Evolutionary conservation across 2,113 vertebrate genomes (phyloP).

Genomic region (Elaphurus davidianus): DNA sequence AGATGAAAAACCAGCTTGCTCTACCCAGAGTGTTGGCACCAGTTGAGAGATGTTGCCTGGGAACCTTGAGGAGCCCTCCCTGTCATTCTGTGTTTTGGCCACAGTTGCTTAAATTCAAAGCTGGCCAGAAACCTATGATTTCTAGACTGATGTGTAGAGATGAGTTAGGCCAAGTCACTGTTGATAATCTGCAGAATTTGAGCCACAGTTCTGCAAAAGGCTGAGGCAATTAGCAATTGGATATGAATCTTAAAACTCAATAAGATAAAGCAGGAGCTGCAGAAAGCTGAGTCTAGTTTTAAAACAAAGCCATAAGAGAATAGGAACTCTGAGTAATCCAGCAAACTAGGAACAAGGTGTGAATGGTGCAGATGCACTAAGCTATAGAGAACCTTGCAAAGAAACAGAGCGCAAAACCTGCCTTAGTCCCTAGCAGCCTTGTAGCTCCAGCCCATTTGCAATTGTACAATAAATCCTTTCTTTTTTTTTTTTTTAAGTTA

Average conservation of each 20-base stretch:
- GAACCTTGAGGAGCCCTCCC: neutral
- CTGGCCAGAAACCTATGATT: neutral
- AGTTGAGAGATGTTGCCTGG: neutral
- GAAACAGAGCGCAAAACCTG: neutral
- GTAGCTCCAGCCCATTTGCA: neutral
- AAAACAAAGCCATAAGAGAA: neutral
- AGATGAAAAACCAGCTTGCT: neutral
- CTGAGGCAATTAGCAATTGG: neutral
- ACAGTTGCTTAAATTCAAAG: neutral
- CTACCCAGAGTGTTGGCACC: neutral
- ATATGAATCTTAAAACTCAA: neutral
- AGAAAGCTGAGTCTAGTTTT: neutral
- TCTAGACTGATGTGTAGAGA: neutral
- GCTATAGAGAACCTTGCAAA: neutral
- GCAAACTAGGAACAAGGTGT: neutral
- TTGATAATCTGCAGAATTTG: neutral
- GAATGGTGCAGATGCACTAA: neutral
- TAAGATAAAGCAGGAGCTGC: neutral
- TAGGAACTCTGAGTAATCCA: neutral
- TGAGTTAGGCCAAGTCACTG: neutral
- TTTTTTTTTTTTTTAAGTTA: neutral
- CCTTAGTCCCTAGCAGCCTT: neutral
- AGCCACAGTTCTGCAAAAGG: neutral
- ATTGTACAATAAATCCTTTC: neutral
- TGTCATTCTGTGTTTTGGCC: neutral